phyloP scores from a whole-genome alignment of 2,888 invertebrate species.

The Copidosoma aretas region DNA sequence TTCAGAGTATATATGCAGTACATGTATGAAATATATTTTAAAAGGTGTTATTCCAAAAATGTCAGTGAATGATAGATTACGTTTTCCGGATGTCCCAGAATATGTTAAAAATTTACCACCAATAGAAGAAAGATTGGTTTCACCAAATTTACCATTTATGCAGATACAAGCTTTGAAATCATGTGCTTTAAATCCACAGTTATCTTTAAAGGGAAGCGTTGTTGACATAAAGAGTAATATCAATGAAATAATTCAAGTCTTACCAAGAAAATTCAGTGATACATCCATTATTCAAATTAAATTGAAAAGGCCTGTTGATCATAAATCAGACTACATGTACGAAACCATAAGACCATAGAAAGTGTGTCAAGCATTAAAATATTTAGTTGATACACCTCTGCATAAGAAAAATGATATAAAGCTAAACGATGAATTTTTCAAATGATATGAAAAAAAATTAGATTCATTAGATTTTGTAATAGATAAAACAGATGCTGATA shows the following conservation, averaged over 20 bases:
- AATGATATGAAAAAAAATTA: no score
- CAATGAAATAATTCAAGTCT: slow-evolving; percentile 34
- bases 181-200: slow-evolving; percentile 49
- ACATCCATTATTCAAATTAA: no score
- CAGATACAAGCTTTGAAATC: slow-evolving; percentile 51
- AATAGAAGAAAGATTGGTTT: slow-evolving; percentile 55
- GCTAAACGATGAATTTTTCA: slow-evolving; percentile 29
- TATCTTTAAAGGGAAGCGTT: slow-evolving; percentile 50
- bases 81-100: no score
- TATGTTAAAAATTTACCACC: slow-evolving; percentile 41
- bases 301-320: slow-evolving; percentile 48
- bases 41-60: slow-evolving; percentile 41
- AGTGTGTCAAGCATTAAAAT: slow-evolving; percentile 33
- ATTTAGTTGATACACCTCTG: slow-evolving; percentile 24
- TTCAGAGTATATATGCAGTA: no score
- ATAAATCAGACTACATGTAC: slow-evolving; percentile 48
- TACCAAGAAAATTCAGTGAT: slow-evolving; percentile 44
- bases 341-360: slow-evolving; percentile 48
- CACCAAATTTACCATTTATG: slow-evolving; percentile 55
- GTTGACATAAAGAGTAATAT: slow-evolving; percentile 43
- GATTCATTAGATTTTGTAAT: no score
- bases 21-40: no score
- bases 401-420: slow-evolving; percentile 30
- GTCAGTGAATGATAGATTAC: no score
- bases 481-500: no score